Base-by-base conservation (phyloP, 2,888 invertebrate species). In the Lampropteryx suffumata region DNA sequence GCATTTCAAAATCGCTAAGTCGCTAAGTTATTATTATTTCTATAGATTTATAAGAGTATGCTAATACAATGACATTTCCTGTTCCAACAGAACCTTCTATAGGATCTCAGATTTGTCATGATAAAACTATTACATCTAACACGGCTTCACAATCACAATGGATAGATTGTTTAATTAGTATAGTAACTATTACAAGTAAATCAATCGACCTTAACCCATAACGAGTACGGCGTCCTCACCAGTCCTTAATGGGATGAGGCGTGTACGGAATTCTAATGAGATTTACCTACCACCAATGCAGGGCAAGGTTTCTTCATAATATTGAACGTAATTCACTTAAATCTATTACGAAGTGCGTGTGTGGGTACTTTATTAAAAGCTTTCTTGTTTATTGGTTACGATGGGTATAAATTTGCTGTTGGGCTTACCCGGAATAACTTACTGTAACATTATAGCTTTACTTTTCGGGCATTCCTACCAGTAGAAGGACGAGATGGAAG, bases 131-230 rank as follows among this genome's bases (percentile, higher is more conserved):
- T 37, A 49, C 12, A 37, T 41, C 34, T 40, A 45, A 33, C 28
- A 50, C 50, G 47, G 46, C 12, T 37, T 17, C 11, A 44, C 35
- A 52, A 55, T n/a, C n/a, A n/a, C 50, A 61, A 57, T 52, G 54
- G 50, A 44, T 14, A 46, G 37, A 51, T 49, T 52, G 44, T 50
- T 36, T 55, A 51, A 59, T 57, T 43, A 46, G 30, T 41, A 29
- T 53, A 27, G 7, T 17, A 17, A 17, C 43, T 52, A 56, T 52
- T 58, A 56, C 48, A 56, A 58, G 41, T 57, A 58, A 55, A 58
- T 51, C 57, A 48, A 60, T 56, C 61, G 73, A 65, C 82, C 81
- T 81, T 77, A 71, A 79, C 81, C 79, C 67, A 29, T 41, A 62
- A 69, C 62, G 57, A 62, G 64, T 53, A 54, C 54, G 46, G 51